Evolutionary conservation across 2,113 vertebrate genomes (phyloP), one percentile per base, ranked within the genome.

Genomic region (Ancistrus triradiatus): DNA sequence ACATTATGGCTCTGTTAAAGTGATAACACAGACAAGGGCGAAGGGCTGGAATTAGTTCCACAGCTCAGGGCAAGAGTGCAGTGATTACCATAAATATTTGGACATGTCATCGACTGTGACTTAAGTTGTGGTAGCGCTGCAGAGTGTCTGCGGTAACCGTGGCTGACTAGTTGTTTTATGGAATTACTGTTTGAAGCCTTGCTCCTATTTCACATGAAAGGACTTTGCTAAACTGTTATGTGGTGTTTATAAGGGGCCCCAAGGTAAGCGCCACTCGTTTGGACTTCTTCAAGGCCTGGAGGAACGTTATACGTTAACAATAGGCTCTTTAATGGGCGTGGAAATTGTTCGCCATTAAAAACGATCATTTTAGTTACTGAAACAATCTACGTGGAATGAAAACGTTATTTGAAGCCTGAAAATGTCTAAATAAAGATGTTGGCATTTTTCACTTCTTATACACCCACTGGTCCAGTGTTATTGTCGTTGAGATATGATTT

Each of bases 11-110:
- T 49, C 60, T 46, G 64, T 19, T 65, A 65, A 62, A 80, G 75
- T 5, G 79, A 84, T 83, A 83, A 82, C 77, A 70, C 22, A 48
- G 42, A 58, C 52, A 25, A 27, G 11, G 67, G 37, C 4, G 6
- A 50, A 37, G 63, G 74, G 75, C 73, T 74, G 73, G 70, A 86
- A 86, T 88, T 85, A 86, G 83, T 79, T 77, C 79, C 79, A 81
- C 77, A 79, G 80, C 81, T 77, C 74, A 79, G 74, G 79, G 75
- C 74, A 64, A 37, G 65, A 57, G 72, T 46, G 44, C 17, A 70
- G 69, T 49, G 46, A 47, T 55, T 53, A 63, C 51, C 63, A 78
- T 73, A 85, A 81, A 82, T 81, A 80, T 80, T 79, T 81, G 74
- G 74, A 73, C 61, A 68, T 67, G 70, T 76, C 58, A 52, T 52